Evolutionary conservation across 2,113 vertebrate species (phyloP).

Genomic region (Oxyura jamaicensis): DNA sequence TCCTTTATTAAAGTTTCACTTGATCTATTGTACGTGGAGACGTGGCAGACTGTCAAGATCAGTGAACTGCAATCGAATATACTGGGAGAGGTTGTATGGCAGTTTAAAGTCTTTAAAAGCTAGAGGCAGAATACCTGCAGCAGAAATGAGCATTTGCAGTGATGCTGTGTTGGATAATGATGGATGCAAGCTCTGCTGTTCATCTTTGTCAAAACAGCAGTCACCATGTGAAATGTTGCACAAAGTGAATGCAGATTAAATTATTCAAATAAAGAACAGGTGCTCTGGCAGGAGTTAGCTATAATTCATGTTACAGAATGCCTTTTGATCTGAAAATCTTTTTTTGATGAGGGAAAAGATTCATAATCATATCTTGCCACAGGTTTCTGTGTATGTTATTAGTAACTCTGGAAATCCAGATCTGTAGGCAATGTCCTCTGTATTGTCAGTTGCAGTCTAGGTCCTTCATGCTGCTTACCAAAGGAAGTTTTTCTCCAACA

Average conservation of each 20-base stretch:
- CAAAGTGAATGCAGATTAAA: neutral
- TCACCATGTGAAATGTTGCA: neutral
- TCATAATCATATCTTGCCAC: neutral
- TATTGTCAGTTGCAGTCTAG: neutral
- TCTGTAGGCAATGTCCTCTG: neutral
- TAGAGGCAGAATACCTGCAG: neutral
- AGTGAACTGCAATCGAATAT: neutral
- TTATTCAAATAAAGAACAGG: neutral
- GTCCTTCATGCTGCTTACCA: neutral
- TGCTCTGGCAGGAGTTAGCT: neutral
- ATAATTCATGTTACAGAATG: neutral
- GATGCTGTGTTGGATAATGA: neutral
- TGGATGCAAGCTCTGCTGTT: neutral
- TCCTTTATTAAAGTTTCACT: neutral
- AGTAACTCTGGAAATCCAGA: neutral
- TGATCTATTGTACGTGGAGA: neutral
- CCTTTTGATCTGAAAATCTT: neutral
- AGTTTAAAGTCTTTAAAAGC: neutral
- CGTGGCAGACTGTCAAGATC: neutral
- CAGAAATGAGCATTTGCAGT: neutral
- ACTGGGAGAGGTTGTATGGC: neutral
- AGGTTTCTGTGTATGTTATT: neutral
- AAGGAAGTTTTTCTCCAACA: neutral
- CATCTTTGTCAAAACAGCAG: neutral
- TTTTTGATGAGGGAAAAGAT: neutral